Evolutionary conservation across 2,113 vertebrate species (phyloP).

Genomic region (Esox niger): DNA sequence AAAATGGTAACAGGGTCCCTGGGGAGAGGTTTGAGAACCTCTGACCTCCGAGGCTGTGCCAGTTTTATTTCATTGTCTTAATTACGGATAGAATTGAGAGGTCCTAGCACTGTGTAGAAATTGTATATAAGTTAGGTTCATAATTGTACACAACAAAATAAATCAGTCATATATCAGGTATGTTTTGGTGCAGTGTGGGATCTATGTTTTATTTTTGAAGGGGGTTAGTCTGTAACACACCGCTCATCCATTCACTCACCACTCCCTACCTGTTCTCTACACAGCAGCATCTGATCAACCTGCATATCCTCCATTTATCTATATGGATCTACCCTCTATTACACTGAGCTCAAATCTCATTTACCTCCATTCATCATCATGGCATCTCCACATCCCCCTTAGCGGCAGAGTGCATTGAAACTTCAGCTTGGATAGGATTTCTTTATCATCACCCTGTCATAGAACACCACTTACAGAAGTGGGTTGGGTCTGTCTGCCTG

Average conservation of each 20-base stretch:
- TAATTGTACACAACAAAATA: too few species aligned
- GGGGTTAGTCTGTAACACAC: not conserved
- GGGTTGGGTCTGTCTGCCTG: not conserved
- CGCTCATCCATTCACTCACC: not conserved
- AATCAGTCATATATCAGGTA: too few species aligned
- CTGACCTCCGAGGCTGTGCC: too few species aligned
- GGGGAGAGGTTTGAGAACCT: too few species aligned
- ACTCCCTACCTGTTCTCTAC: not conserved
- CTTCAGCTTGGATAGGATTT: conserved; percentile 25
- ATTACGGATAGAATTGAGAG: too few species aligned
- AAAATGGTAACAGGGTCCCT: too few species aligned
- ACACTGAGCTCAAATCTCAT: conserved; percentile 29
- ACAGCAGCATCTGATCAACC: not conserved
- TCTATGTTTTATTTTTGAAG: not conserved
- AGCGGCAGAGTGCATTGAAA: conserved; percentile 53
- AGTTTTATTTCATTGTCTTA: too few species aligned
- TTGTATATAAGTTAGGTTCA: too few species aligned
- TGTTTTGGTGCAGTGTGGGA: not conserved
- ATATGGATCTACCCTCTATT: conserved; percentile 32
- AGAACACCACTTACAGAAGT: not conserved
- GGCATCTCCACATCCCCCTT: conserved; percentile 65
- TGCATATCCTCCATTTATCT: conserved; percentile 18
- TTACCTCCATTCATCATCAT: conserved; percentile 54
- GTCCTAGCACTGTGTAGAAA: too few species aligned
- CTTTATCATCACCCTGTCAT: not conserved